These are phyloP conservation scores for Hypotaenidia okinawae DNA, from an alignment of 2,797 vertebrate genomes.

Conservation along the genomic window DNA sequence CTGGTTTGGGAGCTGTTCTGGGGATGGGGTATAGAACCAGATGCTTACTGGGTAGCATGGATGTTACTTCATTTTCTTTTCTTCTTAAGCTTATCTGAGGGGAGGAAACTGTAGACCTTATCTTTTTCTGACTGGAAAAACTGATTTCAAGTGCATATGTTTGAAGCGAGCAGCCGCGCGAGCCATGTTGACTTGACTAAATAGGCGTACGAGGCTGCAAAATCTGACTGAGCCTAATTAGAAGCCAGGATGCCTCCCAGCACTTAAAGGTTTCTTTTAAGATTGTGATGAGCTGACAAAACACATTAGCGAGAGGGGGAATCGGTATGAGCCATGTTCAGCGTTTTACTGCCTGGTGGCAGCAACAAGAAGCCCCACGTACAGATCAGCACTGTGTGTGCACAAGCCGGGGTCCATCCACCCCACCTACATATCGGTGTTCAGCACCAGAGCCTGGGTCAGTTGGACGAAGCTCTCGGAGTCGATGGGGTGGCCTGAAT, in stretches of 20 bases:
- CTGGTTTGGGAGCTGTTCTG: background rate
- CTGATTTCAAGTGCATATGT: background rate
- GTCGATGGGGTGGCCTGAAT: background rate
- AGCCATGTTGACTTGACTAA: background rate
- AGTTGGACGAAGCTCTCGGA: background rate
- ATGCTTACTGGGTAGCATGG: background rate
- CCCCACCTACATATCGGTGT: background rate
- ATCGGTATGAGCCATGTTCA: constrained; percentile 2
- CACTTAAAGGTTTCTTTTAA: constrained; percentile 37
- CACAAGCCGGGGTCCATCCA: background rate
- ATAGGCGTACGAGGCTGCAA: background rate
- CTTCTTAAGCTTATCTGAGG: constrained; percentile 32
- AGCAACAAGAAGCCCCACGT: background rate
- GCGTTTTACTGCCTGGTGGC: background rate
- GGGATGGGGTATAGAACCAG: background rate
- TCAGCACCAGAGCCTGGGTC: background rate
- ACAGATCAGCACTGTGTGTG: background rate
- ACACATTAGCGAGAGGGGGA: constrained; percentile 14
- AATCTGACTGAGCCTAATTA: constrained; percentile 22
- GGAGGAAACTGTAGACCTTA: background rate
- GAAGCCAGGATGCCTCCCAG: constrained; percentile 21
- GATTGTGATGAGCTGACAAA: constrained; percentile 48
- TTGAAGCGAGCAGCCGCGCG: background rate
- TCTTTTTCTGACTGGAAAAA: constrained; percentile 30
- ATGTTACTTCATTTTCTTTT: background rate